phyloP scores from a whole-genome alignment of 2,113 vertebrate species.

The Ardeotis arabs region DNA sequence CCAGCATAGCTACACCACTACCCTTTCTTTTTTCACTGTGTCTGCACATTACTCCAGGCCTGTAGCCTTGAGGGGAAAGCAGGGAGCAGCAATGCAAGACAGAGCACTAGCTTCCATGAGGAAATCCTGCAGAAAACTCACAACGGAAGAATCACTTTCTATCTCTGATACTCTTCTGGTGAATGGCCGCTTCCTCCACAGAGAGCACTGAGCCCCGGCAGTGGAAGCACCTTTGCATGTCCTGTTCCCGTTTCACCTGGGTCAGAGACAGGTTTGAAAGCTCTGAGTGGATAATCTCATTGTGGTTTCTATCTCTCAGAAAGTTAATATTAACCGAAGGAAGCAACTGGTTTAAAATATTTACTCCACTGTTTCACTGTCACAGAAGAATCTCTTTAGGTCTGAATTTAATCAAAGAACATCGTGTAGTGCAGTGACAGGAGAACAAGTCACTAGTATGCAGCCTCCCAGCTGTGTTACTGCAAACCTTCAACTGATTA shows the following conservation, averaged over 20 bases:
- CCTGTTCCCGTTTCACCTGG: neutral
- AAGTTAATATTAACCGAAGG: neutral
- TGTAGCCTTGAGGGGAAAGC: neutral
- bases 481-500: neutral
- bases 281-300: neutral
- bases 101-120: neutral
- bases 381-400: neutral
- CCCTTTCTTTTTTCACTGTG: neutral
- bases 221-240: neutral
- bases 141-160: neutral
- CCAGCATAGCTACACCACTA: neutral
- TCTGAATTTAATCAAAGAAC: neutral
- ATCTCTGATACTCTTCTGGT: neutral
- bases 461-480: neutral
- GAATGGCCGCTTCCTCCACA: neutral
- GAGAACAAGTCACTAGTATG: neutral
- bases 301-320: neutral
- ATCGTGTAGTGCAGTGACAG: neutral
- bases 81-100: neutral
- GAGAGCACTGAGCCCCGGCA: neutral
- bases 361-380: neutral
- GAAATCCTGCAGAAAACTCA: neutral
- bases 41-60: neutral
- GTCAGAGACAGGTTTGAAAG: neutral
- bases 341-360: neutral